These are phyloP conservation scores for Lagria hirta DNA, from an alignment of 2,888 invertebrate genomes.

Conservation along the genomic window DNA sequence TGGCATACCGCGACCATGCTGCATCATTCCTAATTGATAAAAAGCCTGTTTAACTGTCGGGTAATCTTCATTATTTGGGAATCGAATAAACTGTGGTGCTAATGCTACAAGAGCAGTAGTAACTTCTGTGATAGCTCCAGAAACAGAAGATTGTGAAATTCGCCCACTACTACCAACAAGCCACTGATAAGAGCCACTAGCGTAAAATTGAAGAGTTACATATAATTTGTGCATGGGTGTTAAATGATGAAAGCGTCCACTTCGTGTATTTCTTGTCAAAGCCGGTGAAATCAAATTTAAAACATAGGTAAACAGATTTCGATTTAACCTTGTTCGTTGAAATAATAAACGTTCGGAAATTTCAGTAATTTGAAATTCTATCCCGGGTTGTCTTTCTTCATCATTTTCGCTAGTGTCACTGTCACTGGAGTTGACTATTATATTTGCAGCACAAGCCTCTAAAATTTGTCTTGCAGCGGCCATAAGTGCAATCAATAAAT, in stretches of 20 bases:
- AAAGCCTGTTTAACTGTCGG: constrained; percentile 12
- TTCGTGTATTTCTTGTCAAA: constrained; percentile 5
- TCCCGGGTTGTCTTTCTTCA: background rate
- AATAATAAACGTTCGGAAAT: constrained; percentile 4
- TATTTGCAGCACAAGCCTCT: no score
- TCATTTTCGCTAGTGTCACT: constrained; percentile 2
- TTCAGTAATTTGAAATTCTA: constrained; percentile 1
- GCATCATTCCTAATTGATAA: constrained; percentile 9
- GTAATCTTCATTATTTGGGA: constrained; percentile 12
- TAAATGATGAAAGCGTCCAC: constrained; percentile 5
- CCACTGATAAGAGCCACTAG: constrained; percentile 12
- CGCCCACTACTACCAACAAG: constrained; percentile 10
- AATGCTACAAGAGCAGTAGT: constrained; percentile 6
- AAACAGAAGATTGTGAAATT: constrained; percentile 6
- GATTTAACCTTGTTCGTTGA: constrained; percentile 7
- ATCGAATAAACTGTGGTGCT: constrained; percentile 16
- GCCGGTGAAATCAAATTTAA: constrained; percentile 5
- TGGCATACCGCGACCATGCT: constrained; percentile 14
- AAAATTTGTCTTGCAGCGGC: background rate
- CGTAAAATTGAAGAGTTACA: constrained; percentile 12
- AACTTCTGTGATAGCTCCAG: constrained; percentile 2
- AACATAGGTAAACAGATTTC: constrained; percentile 3
- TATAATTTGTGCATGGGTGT: constrained; percentile 13
- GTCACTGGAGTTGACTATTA: constrained; percentile 1
- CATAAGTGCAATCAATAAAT: no score